These are phyloP conservation scores for Mustelus asterias DNA, from an alignment of 2,113 vertebrate species.

Conservation along the genomic window DNA sequence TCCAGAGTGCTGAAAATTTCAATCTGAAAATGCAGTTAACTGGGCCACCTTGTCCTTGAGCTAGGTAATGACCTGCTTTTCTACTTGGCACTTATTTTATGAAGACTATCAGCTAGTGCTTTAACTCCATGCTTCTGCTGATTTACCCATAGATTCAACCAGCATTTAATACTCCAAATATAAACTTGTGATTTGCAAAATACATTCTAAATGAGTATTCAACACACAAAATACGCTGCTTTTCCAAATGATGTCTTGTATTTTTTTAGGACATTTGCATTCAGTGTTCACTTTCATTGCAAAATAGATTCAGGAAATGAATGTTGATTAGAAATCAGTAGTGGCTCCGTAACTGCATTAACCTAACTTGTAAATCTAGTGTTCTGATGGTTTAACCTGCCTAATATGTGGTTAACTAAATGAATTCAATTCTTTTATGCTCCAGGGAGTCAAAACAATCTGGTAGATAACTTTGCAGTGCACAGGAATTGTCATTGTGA, in stretches of 20 bases:
- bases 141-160: not conserved
- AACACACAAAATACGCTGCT: not conserved
- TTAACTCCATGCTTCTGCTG: not conserved
- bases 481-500: not conserved
- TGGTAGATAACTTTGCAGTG: not conserved
- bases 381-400: not conserved
- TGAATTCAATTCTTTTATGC: not conserved
- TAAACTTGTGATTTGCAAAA: not conserved
- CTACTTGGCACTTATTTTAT: not conserved
- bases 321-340: not conserved
- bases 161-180: not conserved
- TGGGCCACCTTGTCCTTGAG: not conserved
- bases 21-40: not conserved
- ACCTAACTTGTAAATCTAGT: not conserved
- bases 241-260: not conserved
- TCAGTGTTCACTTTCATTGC: not conserved
- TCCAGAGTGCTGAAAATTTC: not conserved
- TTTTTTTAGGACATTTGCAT: not conserved
- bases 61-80: not conserved
- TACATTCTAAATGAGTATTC: not conserved
- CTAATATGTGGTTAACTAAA: not conserved
- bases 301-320: not conserved
- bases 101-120: not conserved
- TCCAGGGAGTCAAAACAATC: not conserved
- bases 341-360: not conserved